A percentile compares a stretch with the other conserved stretches of the same genome.
Evolutionary conservation across 1,140 invertebrate species (phyloP).

Genomic region (Aphelinus atriplicis): DNA sequence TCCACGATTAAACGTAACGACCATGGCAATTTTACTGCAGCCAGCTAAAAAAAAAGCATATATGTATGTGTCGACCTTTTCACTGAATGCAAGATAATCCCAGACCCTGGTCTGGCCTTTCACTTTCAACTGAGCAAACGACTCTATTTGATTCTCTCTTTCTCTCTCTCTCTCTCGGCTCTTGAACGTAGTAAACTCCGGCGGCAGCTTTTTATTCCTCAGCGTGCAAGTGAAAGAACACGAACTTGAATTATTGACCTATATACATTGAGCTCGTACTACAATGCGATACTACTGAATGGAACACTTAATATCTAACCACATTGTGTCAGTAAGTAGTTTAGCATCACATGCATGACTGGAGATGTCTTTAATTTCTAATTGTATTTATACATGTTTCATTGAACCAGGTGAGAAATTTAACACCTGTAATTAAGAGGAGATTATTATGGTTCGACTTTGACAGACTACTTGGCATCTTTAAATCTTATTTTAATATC

Average conservation of each 20-base stretch:
- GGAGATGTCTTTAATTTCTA: too few relatives aligned
- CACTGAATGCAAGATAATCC: conserved; percentile 28
- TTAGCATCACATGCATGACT: too few relatives aligned
- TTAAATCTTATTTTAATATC: too few relatives aligned
- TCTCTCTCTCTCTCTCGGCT: conserved; percentile 29
- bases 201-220: conserved; percentile 9
- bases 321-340: too few relatives aligned
- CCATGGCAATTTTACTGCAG: conserved; percentile 20
- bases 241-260: neutral
- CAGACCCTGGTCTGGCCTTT: conserved; percentile 15
- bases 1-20: conserved; percentile 9
- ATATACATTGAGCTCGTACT: neutral
- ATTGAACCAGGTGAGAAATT: too few relatives aligned
- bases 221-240: conserved; percentile 10
- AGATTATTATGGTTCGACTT: too few relatives aligned
- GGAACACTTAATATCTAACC: too few relatives aligned
- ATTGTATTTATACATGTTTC: too few relatives aligned
- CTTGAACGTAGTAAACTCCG: conserved; percentile 34
- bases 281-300: too few relatives aligned
- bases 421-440: too few relatives aligned
- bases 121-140: conserved; percentile 34
- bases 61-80: conserved; percentile 10
- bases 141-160: conserved; percentile 1
- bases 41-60: neutral
- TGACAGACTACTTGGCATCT: too few relatives aligned